phyloP scores from a whole-genome alignment of 2,113 vertebrate genomes.

The Nycticebus coucang region DNA sequence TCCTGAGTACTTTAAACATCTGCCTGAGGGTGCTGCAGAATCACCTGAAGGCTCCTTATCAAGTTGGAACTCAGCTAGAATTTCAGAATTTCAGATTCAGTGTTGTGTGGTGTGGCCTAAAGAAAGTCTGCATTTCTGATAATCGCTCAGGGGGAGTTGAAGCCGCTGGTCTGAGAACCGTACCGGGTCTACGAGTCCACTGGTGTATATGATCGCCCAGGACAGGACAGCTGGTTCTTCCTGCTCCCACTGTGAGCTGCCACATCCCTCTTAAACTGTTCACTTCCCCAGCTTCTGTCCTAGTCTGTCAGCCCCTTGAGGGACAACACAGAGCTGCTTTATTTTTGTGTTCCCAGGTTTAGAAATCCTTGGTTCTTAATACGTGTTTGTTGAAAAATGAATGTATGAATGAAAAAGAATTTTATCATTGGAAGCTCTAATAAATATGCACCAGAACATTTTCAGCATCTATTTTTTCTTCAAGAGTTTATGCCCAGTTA shows the following conservation, averaged over 20 bases:
- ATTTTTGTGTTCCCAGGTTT: background rate
- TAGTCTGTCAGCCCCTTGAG: background rate
- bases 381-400: background rate
- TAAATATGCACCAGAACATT: background rate
- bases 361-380: background rate
- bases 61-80: too few relatives aligned
- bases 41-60: background rate
- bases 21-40: background rate
- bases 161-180: background rate
- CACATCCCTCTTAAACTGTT: fast-evolving
- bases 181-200: background rate
- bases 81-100: background rate
- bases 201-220: background rate
- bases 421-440: background rate
- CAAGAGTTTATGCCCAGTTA: background rate
- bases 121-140: background rate
- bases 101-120: background rate
- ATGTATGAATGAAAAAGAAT: background rate
- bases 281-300: background rate
- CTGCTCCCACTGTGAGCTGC: background rate
- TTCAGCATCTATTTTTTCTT: background rate
- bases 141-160: background rate
- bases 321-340: background rate
- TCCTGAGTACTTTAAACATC: background rate
- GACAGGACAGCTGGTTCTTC: background rate